Percentiles rank a stretch among this genome's conserved stretches.
phyloP scores from a whole-genome alignment of 2,888 invertebrate genomes.

The Tachystola acroxantha region DNA sequence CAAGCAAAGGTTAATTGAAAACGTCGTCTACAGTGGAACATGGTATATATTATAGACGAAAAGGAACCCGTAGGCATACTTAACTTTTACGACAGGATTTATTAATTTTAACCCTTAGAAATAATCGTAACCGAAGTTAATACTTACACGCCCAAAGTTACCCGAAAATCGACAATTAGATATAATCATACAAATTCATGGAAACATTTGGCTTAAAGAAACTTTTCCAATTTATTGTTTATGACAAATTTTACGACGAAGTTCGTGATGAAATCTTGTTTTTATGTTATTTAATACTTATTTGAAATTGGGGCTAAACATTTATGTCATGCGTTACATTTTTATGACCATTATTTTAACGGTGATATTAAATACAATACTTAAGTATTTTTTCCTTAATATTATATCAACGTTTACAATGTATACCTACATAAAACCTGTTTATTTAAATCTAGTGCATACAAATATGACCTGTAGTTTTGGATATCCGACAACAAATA shows the following conservation, averaged over 20 bases:
- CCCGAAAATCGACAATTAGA: neutral
- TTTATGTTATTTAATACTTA: slow-evolving; percentile 16
- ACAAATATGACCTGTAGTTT: too few species aligned
- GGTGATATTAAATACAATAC: slow-evolving; percentile 1
- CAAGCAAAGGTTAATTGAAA: too few species aligned
- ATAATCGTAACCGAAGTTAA: too few species aligned
- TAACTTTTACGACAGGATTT: too few species aligned
- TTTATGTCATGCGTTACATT: slow-evolving; percentile 2
- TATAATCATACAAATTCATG: slow-evolving; percentile 1
- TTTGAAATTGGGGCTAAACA: slow-evolving; percentile 12
- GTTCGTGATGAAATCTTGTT: slow-evolving; percentile 12
- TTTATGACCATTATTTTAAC: slow-evolving; percentile 7
- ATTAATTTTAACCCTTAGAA: too few species aligned
- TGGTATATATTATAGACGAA: too few species aligned
- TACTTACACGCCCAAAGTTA: too few species aligned
- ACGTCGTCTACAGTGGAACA: too few species aligned
- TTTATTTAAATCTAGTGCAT: too few species aligned
- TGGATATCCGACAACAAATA: too few species aligned
- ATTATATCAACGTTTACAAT: neutral
- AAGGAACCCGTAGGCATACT: too few species aligned
- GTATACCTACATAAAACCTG: neutral
- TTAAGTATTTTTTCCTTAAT: too few species aligned
- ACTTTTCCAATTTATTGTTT: slow-evolving; percentile 13
- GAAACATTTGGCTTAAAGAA: slow-evolving; percentile 5
- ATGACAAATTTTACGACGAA: slow-evolving; percentile 13